These are phyloP conservation scores for Hypsopygia costalis DNA, from an alignment of 2,888 invertebrate genomes.

Conservation along the genomic window DNA sequence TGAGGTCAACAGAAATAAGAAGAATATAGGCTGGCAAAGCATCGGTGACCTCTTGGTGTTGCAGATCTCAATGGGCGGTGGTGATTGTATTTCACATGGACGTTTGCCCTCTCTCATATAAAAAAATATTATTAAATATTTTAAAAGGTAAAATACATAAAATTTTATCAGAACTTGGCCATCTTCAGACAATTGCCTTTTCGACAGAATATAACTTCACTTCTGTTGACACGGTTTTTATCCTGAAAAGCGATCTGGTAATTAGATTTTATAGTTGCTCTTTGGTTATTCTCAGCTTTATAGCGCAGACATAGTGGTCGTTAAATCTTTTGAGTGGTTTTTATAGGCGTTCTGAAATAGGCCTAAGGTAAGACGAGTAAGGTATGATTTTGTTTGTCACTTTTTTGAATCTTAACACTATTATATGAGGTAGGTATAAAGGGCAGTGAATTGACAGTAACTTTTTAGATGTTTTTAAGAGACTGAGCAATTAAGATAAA, in stretches of 20 bases:
- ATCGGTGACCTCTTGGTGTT: too few relatives aligned
- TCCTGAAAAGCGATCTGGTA: slow-evolving; percentile 7
- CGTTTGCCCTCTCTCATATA: too few relatives aligned
- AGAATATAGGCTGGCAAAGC: too few relatives aligned
- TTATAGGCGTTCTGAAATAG: not conserved
- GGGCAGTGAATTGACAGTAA: not conserved
- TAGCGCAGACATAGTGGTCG: not conserved
- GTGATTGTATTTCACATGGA: too few relatives aligned
- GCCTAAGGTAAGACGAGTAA: not conserved
- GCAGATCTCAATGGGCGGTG: too few relatives aligned
- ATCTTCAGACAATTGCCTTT: not conserved
- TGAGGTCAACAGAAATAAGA: too few relatives aligned
- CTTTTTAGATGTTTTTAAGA: not conserved
- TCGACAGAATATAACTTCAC: slow-evolving; percentile 3
- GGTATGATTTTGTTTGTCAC: not conserved
- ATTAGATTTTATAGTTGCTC: slow-evolving; percentile 12
- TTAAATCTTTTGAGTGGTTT: not conserved
- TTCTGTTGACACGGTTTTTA: slow-evolving; percentile 16
- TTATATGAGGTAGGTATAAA: not conserved
- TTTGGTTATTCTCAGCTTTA: slow-evolving; percentile 6
- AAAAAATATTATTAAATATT: too few relatives aligned
- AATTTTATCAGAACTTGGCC: not conserved
- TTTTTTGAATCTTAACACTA: not conserved
- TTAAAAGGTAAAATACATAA: too few relatives aligned
- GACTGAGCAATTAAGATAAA: too few relatives aligned